Evolutionary conservation across 2,797 vertebrate genomes (phyloP).

Genomic region (Octomys mimax): DNA sequence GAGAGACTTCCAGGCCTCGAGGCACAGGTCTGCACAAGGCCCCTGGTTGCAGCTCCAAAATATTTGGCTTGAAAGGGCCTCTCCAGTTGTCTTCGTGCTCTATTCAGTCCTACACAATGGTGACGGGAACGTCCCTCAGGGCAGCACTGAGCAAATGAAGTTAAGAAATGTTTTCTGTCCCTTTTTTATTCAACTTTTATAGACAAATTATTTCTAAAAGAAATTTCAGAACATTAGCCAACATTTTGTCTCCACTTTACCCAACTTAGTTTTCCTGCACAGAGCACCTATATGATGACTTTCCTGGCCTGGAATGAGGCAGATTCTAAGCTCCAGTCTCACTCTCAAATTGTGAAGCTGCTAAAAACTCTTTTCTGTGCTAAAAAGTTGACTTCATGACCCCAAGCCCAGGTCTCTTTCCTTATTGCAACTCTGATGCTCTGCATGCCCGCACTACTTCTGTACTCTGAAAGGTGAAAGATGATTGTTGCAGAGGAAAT

Average conservation of each 20-base stretch:
- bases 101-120: neutral
- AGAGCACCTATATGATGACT: neutral
- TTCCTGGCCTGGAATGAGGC: constrained; percentile 45
- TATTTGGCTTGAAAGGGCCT: neutral
- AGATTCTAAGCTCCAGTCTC: constrained; percentile 59
- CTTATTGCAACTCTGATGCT: constrained; percentile 23
- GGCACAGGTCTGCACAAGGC: neutral
- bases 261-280: neutral
- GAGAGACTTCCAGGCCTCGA: neutral
- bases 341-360: constrained; percentile 40
- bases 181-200: constrained; percentile 41
- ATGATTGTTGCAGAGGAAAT: constrained; percentile 66
- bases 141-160: neutral
- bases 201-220: constrained; percentile 24
- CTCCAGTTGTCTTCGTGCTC: neutral
- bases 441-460: neutral
- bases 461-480: constrained; percentile 65
- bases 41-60: neutral
- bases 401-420: neutral
- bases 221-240: constrained; percentile 28
- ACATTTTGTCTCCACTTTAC: constrained; percentile 18
- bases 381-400: constrained; percentile 53
- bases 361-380: constrained; percentile 57
- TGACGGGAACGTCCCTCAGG: neutral
- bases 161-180: constrained; percentile 17